Percentiles rank a stretch among this genome's conserved stretches.
Evolutionary conservation across 2,797 vertebrate genomes (phyloP).

Genomic region (Notoglanidium macrostoma): DNA sequence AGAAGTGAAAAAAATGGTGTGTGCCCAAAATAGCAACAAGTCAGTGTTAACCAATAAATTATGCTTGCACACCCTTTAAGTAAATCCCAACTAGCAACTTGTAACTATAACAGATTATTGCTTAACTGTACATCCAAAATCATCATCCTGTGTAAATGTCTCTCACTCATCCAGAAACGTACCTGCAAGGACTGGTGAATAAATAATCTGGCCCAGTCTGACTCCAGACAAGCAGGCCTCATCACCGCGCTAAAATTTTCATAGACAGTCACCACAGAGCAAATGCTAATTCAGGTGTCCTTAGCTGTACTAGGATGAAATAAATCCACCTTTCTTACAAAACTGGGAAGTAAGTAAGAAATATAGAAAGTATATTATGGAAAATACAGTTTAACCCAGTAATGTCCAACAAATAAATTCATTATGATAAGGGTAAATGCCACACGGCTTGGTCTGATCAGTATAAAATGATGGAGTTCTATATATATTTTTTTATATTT

Average conservation of each 20-base stretch:
- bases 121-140: neutral
- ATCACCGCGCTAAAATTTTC: neutral
- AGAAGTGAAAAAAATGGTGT: neutral
- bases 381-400: neutral
- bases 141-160: neutral
- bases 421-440: neutral
- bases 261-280: neutral
- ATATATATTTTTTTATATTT: neutral
- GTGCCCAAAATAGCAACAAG: neutral
- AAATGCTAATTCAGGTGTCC: conserved; percentile 21
- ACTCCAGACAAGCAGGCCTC: neutral
- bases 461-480: neutral
- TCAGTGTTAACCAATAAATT: neutral
- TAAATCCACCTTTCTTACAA: neutral
- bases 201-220: conserved; percentile 10
- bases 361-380: neutral
- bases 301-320: neutral
- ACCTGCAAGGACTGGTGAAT: neutral
- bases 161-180: neutral
- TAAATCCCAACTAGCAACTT: conserved; percentile 4
- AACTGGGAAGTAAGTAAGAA: neutral
- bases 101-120: neutral
- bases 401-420: neutral
- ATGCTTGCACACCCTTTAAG: neutral
- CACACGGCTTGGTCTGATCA: neutral